Base-by-base conservation (phyloP, 2,888 invertebrate genomes). In the Patella pellucida region DNA sequence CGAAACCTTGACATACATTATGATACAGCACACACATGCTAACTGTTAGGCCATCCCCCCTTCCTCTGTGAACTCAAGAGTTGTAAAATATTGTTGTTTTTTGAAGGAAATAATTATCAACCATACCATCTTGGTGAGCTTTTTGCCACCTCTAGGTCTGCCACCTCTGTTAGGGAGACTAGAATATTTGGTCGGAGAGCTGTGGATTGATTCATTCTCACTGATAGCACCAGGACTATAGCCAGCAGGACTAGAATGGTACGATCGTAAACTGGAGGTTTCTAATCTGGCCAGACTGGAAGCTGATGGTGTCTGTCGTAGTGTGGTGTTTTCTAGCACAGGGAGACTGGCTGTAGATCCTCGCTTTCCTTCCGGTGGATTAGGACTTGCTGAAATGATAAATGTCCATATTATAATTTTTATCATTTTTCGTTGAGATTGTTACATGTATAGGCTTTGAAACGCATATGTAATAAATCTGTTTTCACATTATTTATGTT, bases 261-360 rank as follows among this genome's bases (percentile, higher is more conserved):
- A 76, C 31, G 84, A 84, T 54, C 84, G 76, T 31, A 80, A 72
- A 71, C 77, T 75, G 51, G 80, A 31, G n/a, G 77, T 80, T 76
- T 87, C 87, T 52, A 83, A 77, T 23, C 83, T 81, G 7, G 82
- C 80, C 52, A 88, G 78, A 72, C 87, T 88, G 68, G 83, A 80
- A 27, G 83, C 76, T 1, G 89, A 89, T 4, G 80, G 83, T 12
- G 81, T 76, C 4, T 75, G 71, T 70, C 79, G 75, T 50, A 83
- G 77, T 72, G 83, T 84, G 85, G 85, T 85, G 11, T 85, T 79
- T 76, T 86, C 86, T 76, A 89, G 89, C 31, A 90, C 83, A 1
- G 90, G 89, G 71, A 90, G 80, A 77, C 89, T 89, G 50, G 88
- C 89, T 4, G 89, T 85, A 0, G 90, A 90, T 41, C 89, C 89